These are phyloP conservation scores for Drosophila bocqueti DNA, from an alignment of 1,140 invertebrate species.

Conservation along the genomic window DNA sequence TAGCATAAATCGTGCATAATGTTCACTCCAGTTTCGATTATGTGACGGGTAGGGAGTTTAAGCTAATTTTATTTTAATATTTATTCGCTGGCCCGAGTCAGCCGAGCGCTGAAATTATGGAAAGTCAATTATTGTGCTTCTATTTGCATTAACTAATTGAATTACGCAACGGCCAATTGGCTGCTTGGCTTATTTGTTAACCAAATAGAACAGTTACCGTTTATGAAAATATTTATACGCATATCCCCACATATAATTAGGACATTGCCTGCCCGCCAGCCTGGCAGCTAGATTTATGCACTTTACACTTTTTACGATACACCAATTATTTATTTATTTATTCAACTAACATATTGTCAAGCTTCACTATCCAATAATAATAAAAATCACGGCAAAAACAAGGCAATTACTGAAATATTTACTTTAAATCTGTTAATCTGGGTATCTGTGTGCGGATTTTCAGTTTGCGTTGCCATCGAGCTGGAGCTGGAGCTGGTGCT, in stretches of 20 bases:
- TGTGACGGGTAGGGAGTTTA: slow-evolving; percentile 59
- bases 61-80: slow-evolving; percentile 60
- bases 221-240: slow-evolving; percentile 48
- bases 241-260: slow-evolving; percentile 56
- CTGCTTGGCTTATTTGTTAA: slow-evolving; percentile 59
- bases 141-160: slow-evolving; percentile 66
- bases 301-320: slow-evolving; percentile 56
- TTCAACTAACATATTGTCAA: slow-evolving; percentile 82
- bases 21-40: slow-evolving; percentile 34
- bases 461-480: neutral
- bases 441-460: slow-evolving; percentile 3
- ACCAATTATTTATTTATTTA: slow-evolving; percentile 79
- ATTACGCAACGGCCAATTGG: slow-evolving; percentile 58
- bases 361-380: slow-evolving; percentile 61
- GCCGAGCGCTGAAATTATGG: slow-evolving; percentile 31
- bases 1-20: slow-evolving; percentile 46
- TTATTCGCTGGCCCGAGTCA: slow-evolving; percentile 23
- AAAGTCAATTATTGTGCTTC: slow-evolving; percentile 71
- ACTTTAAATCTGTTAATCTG: slow-evolving; percentile 30
- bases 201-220: slow-evolving; percentile 55
- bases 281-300: slow-evolving; percentile 50
- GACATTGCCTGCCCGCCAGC: slow-evolving; percentile 11
- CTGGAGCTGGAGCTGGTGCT: neutral
- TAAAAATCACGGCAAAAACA: slow-evolving; percentile 63
- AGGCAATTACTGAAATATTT: slow-evolving; percentile 30